Conservation (phyloP, 2,797 vertebrate genomes). For the Streptopelia turtur region DNA sequence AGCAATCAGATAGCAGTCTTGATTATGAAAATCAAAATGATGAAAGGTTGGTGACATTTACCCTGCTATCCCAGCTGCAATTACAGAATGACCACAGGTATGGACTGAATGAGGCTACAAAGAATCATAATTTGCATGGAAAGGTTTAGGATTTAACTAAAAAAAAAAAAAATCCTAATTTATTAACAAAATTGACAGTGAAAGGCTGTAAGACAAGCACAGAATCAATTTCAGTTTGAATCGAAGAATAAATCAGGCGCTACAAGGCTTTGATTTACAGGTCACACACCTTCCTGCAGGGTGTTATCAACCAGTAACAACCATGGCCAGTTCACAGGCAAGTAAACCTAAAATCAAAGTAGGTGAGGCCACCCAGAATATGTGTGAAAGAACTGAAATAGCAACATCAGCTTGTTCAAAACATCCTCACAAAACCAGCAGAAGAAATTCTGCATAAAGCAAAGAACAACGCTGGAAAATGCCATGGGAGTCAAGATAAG, state of each 20-base stretch:
- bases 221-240: constrained; percentile 43
- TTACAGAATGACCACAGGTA: not conserved
- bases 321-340: not conserved
- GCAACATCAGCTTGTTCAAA: not conserved
- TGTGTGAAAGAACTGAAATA: not conserved
- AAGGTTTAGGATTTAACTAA: not conserved
- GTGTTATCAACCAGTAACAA: not conserved
- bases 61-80: not conserved
- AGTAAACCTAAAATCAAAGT: not conserved
- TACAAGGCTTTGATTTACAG: constrained; percentile 9
- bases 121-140: not conserved
- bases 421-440: not conserved
- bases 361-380: not conserved
- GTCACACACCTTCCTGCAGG: not conserved
- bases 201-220: constrained; percentile 10
- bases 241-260: not conserved
- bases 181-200: not conserved
- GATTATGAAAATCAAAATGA: not conserved
- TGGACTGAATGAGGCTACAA: not conserved
- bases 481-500: not conserved
- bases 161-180: not conserved
- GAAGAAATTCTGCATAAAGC: not conserved
- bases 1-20: not conserved
- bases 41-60: not conserved
- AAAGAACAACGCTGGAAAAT: not conserved